Conservation (phyloP, 2,113 vertebrate genomes). For the Toxostoma redivivum region DNA sequence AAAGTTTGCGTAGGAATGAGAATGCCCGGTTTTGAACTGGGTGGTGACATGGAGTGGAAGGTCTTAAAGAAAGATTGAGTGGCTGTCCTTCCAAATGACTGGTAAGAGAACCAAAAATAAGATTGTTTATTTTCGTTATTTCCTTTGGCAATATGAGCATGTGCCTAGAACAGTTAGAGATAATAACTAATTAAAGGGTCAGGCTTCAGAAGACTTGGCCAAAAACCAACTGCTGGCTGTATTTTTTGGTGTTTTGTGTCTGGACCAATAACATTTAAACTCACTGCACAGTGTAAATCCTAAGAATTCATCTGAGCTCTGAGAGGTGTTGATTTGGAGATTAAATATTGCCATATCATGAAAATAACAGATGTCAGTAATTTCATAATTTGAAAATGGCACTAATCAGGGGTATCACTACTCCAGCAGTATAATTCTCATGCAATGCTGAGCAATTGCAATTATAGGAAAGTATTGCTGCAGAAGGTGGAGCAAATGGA, state of each 20-base stretch:
- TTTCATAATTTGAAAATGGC: not conserved
- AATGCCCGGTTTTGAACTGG: not conserved
- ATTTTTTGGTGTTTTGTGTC: not conserved
- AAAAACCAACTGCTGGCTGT: not conserved
- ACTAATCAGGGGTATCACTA: not conserved
- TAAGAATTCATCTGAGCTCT: not conserved
- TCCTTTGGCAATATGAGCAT: not conserved
- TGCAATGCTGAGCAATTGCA: not conserved
- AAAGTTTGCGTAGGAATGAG: not conserved
- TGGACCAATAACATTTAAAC: not conserved
- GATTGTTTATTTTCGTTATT: not conserved
- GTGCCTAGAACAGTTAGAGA: slow-evolving; percentile 9
- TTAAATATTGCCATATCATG: not conserved
- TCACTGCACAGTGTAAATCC: not conserved
- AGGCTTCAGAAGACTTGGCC: not conserved
- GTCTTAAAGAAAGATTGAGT: not conserved
- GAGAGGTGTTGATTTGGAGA: not conserved
- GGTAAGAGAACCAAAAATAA: not conserved
- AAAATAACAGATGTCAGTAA: not conserved
- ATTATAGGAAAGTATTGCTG: not conserved
- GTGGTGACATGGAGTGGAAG: not conserved
- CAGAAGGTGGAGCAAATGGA: not conserved
- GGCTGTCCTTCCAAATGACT: not conserved
- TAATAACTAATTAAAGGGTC: slow-evolving; percentile 16
- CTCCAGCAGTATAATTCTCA: not conserved